Conservation (phyloP, 1,140 invertebrate genomes). For the Tetragonula clypearis region DNA sequence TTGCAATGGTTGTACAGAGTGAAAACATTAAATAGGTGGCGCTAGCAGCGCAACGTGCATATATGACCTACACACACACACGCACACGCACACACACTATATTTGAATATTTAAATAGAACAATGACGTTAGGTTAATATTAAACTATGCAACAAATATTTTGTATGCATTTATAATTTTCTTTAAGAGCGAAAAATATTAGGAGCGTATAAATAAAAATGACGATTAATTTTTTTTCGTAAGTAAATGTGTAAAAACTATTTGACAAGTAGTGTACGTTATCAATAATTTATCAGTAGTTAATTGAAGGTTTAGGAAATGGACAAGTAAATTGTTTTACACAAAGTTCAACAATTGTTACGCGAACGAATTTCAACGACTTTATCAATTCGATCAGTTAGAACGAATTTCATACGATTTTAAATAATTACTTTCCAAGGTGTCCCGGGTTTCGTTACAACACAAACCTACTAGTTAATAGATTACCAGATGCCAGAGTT, state of each 20-base stretch:
- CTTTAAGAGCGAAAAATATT: not conserved
- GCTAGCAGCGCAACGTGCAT: not conserved
- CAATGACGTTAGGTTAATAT: not conserved
- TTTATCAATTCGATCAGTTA: not conserved
- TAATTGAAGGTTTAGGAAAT: not conserved
- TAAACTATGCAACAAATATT: not conserved
- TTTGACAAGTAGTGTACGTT: not conserved
- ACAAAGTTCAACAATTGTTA: not conserved
- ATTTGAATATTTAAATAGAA: not conserved
- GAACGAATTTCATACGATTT: not conserved
- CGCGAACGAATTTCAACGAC: not conserved
- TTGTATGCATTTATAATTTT: not conserved
- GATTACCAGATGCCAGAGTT: not conserved
- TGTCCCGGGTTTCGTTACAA: not conserved
- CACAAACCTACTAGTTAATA: not conserved
- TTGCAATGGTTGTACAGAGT: not conserved
- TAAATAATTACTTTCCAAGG: not conserved
- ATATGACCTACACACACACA: not conserved
- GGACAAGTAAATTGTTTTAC: not conserved
- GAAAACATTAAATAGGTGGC: too few relatives aligned
- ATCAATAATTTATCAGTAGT: not conserved
- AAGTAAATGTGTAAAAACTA: not conserved
- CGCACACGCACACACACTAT: too few relatives aligned
- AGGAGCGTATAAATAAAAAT: not conserved
- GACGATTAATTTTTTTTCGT: not conserved